Evolutionary conservation across 2,888 invertebrate genomes (phyloP).

Genomic region (Onchidella celtica): DNA sequence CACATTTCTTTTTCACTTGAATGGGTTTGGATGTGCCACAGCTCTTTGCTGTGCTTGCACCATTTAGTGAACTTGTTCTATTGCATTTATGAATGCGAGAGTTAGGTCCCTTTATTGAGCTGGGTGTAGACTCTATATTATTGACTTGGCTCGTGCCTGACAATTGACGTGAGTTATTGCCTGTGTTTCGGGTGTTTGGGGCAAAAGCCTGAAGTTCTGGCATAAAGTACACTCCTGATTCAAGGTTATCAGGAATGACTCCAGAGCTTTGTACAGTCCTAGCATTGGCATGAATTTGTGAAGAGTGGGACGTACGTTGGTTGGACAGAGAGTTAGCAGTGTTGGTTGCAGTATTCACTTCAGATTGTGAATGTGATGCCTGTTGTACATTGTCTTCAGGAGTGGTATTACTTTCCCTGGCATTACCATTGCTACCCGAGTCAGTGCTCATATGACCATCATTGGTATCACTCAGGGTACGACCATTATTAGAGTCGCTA

Average conservation of each 20-base stretch:
- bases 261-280: no score
- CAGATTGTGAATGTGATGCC: not conserved
- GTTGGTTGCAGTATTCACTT: not conserved
- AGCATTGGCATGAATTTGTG: no score
- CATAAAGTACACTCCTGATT: constrained; percentile 32
- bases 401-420: not conserved
- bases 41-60: no score
- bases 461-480: constrained; percentile 35
- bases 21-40: no score
- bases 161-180: not conserved
- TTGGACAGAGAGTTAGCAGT: not conserved
- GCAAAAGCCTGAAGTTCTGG: constrained; percentile 37
- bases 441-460: constrained; percentile 36
- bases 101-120: no score
- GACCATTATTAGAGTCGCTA: constrained; percentile 17
- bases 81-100: no score
- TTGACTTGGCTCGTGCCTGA: not conserved
- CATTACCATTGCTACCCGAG: constrained; percentile 7
- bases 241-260: not conserved
- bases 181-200: constrained; percentile 3
- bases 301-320: not conserved
- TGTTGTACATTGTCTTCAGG: constrained; percentile 5
- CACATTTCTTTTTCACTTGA: no score
- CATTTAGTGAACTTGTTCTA: no score
- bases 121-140: no score